Evolutionary conservation across 2,113 vertebrate genomes (phyloP).

Genomic region (Zootoca vivipara): DNA sequence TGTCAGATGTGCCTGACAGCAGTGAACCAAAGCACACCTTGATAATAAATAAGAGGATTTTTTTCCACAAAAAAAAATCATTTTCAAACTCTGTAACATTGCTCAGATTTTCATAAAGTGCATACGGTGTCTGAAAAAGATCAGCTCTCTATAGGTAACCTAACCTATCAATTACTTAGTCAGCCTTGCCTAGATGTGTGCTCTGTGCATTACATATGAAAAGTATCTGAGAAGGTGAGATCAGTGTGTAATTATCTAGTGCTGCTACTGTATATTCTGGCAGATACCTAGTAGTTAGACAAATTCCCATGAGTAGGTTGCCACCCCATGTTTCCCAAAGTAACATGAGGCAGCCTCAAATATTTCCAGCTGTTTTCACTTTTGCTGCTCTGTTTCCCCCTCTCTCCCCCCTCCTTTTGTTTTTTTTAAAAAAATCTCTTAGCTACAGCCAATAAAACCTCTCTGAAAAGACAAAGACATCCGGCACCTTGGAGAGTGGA

Average conservation of each 20-base stretch:
- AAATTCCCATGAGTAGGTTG: neutral
- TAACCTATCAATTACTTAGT: slow-evolving; percentile 11
- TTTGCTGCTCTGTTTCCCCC: slow-evolving; percentile 9
- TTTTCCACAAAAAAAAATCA: neutral
- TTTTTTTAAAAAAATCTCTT: neutral
- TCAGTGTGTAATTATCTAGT: neutral
- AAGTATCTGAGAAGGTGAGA: neutral
- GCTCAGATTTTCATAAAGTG: neutral
- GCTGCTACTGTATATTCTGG: neutral
- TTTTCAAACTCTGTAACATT: slow-evolving; percentile 29
- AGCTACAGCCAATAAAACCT: slow-evolving; percentile 1
- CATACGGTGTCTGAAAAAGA: neutral
- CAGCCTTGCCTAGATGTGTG: slow-evolving; percentile 8
- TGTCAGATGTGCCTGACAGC: neutral
- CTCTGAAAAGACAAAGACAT: neutral
- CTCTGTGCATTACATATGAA: slow-evolving; percentile 9
- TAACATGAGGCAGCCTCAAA: slow-evolving; percentile 23
- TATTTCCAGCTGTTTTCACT: slow-evolving; percentile 32
- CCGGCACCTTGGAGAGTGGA: neutral
- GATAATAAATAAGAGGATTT: slow-evolving; percentile 11
- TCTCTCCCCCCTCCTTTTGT: neutral
- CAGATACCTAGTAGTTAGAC: neutral
- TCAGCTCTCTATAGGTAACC: neutral
- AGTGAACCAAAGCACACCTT: slow-evolving; percentile 6
- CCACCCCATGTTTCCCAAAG: neutral